These are phyloP conservation scores for Panopea generosa DNA, from an alignment of 2,888 invertebrate genomes.

Conservation along the genomic window DNA sequence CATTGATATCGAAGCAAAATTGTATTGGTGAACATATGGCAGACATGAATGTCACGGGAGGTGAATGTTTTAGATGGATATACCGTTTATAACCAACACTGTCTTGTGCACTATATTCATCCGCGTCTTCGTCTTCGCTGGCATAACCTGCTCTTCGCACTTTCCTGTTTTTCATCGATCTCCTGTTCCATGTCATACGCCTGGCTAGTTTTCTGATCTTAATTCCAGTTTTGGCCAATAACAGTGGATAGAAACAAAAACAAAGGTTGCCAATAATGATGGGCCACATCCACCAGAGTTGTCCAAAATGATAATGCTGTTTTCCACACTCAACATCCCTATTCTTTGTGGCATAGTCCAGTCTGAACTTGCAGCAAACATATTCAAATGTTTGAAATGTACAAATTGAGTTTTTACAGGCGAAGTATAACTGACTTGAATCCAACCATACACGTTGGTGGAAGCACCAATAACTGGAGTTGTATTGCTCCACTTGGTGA, in stretches of 20 bases:
- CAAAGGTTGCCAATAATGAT: conserved; percentile 34
- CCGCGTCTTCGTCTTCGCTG: no score
- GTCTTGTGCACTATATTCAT: no score
- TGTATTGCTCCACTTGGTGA: conserved; percentile 24
- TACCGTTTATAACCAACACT: not conserved
- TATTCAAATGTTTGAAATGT: conserved; percentile 51
- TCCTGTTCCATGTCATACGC: not conserved
- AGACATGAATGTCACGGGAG: no score
- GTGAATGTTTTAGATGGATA: no score
- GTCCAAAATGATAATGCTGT: conserved; percentile 20
- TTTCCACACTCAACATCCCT: conserved; percentile 22
- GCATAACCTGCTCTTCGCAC: no score
- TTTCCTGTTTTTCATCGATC: not conserved
- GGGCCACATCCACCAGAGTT: conserved; percentile 45
- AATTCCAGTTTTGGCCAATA: conserved; percentile 6
- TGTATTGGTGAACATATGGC: no score
- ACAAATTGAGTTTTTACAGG: conserved; percentile 43
- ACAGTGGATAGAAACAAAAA: conserved; percentile 40
- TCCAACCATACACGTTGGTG: conserved; percentile 11
- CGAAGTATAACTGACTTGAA: conserved; percentile 10
- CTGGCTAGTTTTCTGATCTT: not conserved
- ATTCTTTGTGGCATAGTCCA: conserved; percentile 3
- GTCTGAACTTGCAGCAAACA: conserved; percentile 33
- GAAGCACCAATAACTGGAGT: conserved; percentile 54
- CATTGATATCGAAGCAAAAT: not conserved